phyloP scores from a whole-genome alignment of 2,113 vertebrate genomes.

The Panurus biarmicus region DNA sequence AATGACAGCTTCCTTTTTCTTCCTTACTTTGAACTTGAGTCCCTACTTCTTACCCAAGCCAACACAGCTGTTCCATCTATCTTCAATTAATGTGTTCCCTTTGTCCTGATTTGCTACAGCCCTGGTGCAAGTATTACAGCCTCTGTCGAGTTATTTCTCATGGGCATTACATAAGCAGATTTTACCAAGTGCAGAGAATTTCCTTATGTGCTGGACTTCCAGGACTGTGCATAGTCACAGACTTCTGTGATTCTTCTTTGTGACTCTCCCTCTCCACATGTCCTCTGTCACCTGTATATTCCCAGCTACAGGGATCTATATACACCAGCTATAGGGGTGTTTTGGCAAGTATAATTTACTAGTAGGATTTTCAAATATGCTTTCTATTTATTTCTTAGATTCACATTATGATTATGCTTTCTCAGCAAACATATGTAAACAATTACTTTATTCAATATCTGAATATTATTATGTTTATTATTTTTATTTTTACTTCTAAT shows the following conservation, averaged over 20 bases:
- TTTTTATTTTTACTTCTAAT: neutral
- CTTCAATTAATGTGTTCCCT: neutral
- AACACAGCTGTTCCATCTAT: neutral
- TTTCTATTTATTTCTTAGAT: neutral
- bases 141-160: neutral
- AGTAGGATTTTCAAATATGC: neutral
- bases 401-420: neutral
- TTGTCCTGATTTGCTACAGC: neutral
- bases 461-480: neutral
- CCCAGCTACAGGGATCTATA: neutral
- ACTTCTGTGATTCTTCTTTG: neutral
- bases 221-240: neutral
- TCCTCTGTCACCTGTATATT: neutral
- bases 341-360: neutral
- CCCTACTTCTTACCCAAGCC: neutral
- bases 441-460: neutral
- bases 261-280: neutral
- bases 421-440: neutral
- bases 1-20: neutral
- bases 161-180: neutral
- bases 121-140: neutral
- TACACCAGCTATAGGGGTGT: neutral
- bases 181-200: neutral
- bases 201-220: neutral
- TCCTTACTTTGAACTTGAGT: neutral